Percentiles rank a stretch among this genome's conserved stretches.
Evolutionary conservation across 2,888 invertebrate species (phyloP).

Genomic region (Mamestra brassicae): DNA sequence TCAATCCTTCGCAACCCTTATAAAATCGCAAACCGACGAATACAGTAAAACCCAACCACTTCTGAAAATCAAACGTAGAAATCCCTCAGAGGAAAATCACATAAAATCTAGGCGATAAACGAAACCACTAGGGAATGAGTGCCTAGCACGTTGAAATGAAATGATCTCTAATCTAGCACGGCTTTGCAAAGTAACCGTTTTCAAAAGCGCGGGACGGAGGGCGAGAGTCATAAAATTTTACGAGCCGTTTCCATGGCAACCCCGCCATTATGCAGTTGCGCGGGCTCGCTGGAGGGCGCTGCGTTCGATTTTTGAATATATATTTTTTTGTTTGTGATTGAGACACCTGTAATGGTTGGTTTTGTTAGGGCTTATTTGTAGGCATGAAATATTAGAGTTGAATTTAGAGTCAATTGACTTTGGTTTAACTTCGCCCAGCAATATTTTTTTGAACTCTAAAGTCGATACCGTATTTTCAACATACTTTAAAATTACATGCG

Average conservation of each 20-base stretch:
- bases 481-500: too few relatives aligned
- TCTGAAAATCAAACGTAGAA: slow-evolving; percentile 33
- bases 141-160: slow-evolving; percentile 65
- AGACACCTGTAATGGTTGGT: slow-evolving; percentile 18
- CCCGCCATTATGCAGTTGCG: slow-evolving; percentile 81
- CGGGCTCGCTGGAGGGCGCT: slow-evolving; percentile 69
- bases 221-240: slow-evolving; percentile 88
- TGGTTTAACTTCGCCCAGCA: neutral
- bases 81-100: slow-evolving; percentile 54
- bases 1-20: slow-evolving; percentile 20
- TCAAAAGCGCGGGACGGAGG: slow-evolving; percentile 76
- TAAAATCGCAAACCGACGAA: slow-evolving; percentile 12
- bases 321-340: slow-evolving; percentile 16
- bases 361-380: slow-evolving; percentile 4
- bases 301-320: slow-evolving; percentile 52
- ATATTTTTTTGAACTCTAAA: neutral
- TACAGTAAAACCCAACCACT: slow-evolving; percentile 25
- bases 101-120: slow-evolving; percentile 64
- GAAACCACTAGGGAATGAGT: slow-evolving; percentile 61
- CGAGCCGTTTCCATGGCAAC: slow-evolving; percentile 84
- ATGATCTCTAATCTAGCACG: slow-evolving; percentile 66
- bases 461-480: neutral
- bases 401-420: neutral
- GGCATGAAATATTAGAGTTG: neutral
- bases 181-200: slow-evolving; percentile 76